Conservation (phyloP, 2,888 invertebrate genomes). For the Nephrotoma guestfalica region DNA sequence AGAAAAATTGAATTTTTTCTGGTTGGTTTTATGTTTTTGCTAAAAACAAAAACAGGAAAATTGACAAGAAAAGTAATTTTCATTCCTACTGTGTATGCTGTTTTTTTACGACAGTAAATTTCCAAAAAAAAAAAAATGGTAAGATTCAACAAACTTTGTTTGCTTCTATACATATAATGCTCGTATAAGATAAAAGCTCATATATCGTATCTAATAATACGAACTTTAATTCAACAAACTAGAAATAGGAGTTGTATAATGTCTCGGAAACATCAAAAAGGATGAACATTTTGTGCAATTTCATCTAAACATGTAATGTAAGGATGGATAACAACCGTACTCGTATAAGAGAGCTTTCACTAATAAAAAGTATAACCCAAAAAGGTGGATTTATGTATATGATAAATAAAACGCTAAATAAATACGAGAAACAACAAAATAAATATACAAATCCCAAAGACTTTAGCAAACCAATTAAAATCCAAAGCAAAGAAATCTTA, state of each 20-base stretch:
- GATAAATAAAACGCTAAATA: neutral
- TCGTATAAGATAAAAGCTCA: neutral
- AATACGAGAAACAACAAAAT: neutral
- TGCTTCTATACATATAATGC: neutral
- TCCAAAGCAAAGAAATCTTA: neutral
- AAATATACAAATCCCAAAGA: neutral
- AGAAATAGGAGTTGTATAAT: neutral
- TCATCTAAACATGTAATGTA: neutral
- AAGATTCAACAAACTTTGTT: neutral
- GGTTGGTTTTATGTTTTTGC: neutral
- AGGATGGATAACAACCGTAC: neutral
- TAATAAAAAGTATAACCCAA: neutral
- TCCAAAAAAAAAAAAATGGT: neutral
- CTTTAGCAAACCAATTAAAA: neutral
- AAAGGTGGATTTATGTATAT: neutral
- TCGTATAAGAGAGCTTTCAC: neutral
- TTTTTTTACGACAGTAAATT: neutral
- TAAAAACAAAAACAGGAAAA: neutral
- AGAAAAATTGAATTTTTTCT: neutral
- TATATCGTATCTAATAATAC: neutral
- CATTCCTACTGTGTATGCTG: neutral
- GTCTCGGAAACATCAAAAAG: neutral
- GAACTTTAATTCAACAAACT: neutral
- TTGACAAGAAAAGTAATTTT: neutral
- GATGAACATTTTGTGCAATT: neutral